phyloP scores from a whole-genome alignment of 1,140 invertebrate species.

The Carposina sasakii region DNA sequence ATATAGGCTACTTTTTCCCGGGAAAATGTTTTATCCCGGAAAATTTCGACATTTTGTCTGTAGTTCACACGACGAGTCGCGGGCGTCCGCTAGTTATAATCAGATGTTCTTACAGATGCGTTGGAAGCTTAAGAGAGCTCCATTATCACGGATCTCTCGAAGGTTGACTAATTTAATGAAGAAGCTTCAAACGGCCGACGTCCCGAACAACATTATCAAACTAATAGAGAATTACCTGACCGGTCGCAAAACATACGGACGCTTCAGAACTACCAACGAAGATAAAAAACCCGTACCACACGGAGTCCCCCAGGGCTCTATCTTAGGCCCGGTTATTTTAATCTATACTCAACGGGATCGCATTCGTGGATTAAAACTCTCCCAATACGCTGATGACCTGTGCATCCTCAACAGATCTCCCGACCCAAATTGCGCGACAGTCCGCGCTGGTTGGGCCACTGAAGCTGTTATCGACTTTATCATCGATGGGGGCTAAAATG shows the following conservation, averaged over 20 bases:
- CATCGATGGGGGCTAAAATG: slow-evolving; percentile 10
- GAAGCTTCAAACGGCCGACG: too few relatives aligned
- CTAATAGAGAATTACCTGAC: slow-evolving; percentile 11
- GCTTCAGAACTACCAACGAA: slow-evolving; percentile 1
- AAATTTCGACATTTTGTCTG: too few relatives aligned
- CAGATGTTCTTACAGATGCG: too few relatives aligned
- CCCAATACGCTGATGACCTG: slow-evolving; percentile 13
- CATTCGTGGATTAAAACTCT: slow-evolving; percentile 3
- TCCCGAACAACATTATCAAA: slow-evolving; percentile 8
- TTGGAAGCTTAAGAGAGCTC: too few relatives aligned
- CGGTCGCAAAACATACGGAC: not conserved
- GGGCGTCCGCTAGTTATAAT: too few relatives aligned
- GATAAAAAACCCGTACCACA: slow-evolving; percentile 1
- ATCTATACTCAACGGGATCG: not conserved
- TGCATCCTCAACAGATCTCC: slow-evolving; percentile 8
- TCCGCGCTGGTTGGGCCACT: slow-evolving; percentile 7
- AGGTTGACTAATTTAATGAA: too few relatives aligned
- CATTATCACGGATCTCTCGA: too few relatives aligned
- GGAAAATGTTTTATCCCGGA: too few relatives aligned
- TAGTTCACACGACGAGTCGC: too few relatives aligned
- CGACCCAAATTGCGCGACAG: not conserved
- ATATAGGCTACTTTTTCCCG: too few relatives aligned
- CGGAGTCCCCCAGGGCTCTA: slow-evolving; percentile 11
- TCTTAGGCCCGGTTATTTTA: slow-evolving; percentile 10
- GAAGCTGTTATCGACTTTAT: slow-evolving; percentile 6